Conservation (phyloP, 2,113 vertebrate species). For the Lota lota region DNA sequence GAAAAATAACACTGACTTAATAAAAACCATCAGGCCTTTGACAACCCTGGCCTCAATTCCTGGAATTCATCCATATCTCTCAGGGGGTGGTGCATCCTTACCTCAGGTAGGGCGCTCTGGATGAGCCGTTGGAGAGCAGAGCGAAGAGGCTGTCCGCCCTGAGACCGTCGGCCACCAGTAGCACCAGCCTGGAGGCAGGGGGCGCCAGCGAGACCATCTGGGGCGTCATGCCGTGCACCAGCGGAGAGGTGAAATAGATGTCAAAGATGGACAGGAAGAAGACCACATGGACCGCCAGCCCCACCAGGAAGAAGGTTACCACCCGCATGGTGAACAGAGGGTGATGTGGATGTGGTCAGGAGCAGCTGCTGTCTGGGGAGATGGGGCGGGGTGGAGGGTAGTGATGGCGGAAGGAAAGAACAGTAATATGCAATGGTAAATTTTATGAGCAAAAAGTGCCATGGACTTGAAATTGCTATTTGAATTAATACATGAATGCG, state of each 20-base stretch:
- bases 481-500: no score
- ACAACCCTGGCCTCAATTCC: no score
- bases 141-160: constrained; percentile 85
- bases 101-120: constrained; percentile 85
- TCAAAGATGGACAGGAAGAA: constrained; percentile 96
- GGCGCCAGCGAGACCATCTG: constrained; percentile 74
- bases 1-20: no score
- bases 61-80: no score
- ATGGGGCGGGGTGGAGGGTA: neutral
- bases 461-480: no score
- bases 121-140: constrained; percentile 56
- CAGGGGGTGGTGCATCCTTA: constrained; percentile 36
- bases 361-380: neutral
- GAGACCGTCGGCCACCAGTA: constrained; percentile 91
- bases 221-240: constrained; percentile 94
- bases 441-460: neutral
- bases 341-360: neutral
- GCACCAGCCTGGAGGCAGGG: constrained; percentile 84
- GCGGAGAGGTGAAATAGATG: constrained; percentile 96
- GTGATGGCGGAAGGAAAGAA: neutral
- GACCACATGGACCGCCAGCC: constrained; percentile 84
- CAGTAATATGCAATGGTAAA: neutral
- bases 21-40: no score
- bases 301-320: constrained; percentile 80
- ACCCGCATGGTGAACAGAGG: constrained; percentile 62